Evolutionary conservation across 2,888 invertebrate species (phyloP), one percentile per base, ranked within the genome.

Genomic region (Orthonychiurus folsomi): DNA sequence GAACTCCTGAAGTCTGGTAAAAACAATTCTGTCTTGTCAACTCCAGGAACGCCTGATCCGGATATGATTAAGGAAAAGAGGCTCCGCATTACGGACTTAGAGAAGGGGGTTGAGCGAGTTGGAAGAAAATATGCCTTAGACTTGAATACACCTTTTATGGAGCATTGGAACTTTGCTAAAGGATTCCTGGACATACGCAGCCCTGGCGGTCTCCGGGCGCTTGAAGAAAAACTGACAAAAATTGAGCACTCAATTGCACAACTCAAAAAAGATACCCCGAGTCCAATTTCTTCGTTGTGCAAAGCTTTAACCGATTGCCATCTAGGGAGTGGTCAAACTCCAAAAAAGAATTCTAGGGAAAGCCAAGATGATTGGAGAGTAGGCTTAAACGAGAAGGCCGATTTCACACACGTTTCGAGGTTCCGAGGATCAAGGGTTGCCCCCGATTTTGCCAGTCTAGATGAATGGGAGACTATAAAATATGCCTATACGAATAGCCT

Each of bases 131-230:
- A 88, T 68, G 89, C 91, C 0, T 83, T 83, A 67, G 82, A 87
- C 76, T 82, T 84, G 76, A 81, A 86, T 60, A 81, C 90, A 0
- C 82, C 84, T 12, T 95, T 94, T 94, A 86, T 85, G 66, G 95
- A 96, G 75, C 90, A 90, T 78, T 96, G 95, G 95, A 86, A 87
- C 3, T 95, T 95, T 76, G 79, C 95, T 18, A 86, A 87, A 71
- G 83, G 83, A 1, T 93, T 89, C 76, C 82, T 87, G 0, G 88
- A 96, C 77, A 80, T 96, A 3, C 78, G 86, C 0, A 83, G 86
- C 0, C 75, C 79, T 0, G 85, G 87, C 61, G 95, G 94, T 0
- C 80, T 95, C 9, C 74, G 78, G 0, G 79, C 84, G 52, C 77
- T 96, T 12, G 93, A 96, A 76, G 80, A 81, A 54, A 87, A 88